Base-by-base conservation (phyloP, 2,797 vertebrate genomes). In the Brachyrhaphis roseni region DNA sequence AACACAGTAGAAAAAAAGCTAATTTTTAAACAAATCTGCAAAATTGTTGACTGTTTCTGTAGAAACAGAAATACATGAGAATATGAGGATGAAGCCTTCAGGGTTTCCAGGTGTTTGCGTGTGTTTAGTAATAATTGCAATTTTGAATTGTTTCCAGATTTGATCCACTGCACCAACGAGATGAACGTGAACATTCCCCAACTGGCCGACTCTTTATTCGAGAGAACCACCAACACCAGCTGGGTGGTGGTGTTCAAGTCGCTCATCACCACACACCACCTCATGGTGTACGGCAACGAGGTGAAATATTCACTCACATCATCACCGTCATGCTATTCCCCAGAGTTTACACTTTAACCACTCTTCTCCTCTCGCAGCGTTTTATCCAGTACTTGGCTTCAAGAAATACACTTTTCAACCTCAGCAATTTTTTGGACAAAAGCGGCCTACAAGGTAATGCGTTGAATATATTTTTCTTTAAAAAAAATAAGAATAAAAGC, bases 401-500 rank as follows among this genome's bases (percentile, higher is more conserved):
- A 93, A 98, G 98, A 95, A 99, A 99, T 93, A 99, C 98, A 10
- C 95, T 99, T 95, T 99, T 99, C 96, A 99, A 99, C 95, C 96
- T 99, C 95, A 99, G 98, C 96, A 99, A 99, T 96, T 99, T 99
- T 96, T 95, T 99, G 97, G 98, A 99, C 94, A 99, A 99, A 97
- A 99, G 98, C 92, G 98, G 98, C 87, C 95, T 99, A 84, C 98
- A 99, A 98, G 98, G 98, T 99, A 96, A 96, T 0, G 26, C 0
- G 2, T 59, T 70, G 4, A 23, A 64, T 36, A 41, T 39, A 2
- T 41, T 28, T 77, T 28, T 41, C 1, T 57, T n/a, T n/a, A 5
- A 31, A 59, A 28, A 57, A 46, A 57, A 46, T 13, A 47, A 23
- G 34, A 36, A 34, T 4, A 34, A 10, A 45, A 5, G 43, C 20